Conservation (phyloP, 92 coral and sea anemone genomes). For the Desmophyllum pertusum region DNA sequence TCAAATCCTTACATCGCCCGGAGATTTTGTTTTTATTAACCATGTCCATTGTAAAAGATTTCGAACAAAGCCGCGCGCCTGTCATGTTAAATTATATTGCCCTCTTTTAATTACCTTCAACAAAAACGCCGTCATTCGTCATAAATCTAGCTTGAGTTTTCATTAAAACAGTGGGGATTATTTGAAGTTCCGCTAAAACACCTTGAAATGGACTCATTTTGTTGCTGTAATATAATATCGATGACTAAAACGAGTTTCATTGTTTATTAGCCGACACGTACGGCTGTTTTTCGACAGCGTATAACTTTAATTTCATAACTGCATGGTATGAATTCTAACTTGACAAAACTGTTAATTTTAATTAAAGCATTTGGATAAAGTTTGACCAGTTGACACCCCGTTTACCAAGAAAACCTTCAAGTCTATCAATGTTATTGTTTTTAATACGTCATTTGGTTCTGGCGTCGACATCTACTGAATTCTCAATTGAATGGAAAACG, state of each 20-base stretch:
- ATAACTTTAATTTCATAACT: not conserved
- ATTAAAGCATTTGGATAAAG: not conserved
- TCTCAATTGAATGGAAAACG: not conserved
- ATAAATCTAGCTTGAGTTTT: not conserved
- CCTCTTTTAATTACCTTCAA: conserved; percentile 2
- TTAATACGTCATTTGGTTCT: not conserved
- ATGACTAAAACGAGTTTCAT: not conserved
- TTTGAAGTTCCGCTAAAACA: not conserved
- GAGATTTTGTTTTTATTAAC: not conserved
- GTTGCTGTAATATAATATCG: not conserved
- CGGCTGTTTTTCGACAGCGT: not conserved
- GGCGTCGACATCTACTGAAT: too few relatives aligned
- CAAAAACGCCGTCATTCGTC: not conserved
- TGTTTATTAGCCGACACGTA: not conserved
- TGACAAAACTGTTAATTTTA: not conserved
- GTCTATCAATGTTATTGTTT: not conserved
- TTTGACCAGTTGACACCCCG: not conserved
- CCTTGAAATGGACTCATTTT: not conserved
- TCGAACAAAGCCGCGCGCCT: not conserved
- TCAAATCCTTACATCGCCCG: not conserved
- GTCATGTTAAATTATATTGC: conserved; percentile 8
- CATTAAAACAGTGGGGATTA: not conserved
- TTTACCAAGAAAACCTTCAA: not conserved
- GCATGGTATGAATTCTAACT: not conserved
- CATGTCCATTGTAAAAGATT: not conserved